Evolutionary conservation across 2,113 vertebrate genomes (phyloP), one percentile per base, ranked within the genome.

Genomic region (Lophochroa leadbeateri): DNA sequence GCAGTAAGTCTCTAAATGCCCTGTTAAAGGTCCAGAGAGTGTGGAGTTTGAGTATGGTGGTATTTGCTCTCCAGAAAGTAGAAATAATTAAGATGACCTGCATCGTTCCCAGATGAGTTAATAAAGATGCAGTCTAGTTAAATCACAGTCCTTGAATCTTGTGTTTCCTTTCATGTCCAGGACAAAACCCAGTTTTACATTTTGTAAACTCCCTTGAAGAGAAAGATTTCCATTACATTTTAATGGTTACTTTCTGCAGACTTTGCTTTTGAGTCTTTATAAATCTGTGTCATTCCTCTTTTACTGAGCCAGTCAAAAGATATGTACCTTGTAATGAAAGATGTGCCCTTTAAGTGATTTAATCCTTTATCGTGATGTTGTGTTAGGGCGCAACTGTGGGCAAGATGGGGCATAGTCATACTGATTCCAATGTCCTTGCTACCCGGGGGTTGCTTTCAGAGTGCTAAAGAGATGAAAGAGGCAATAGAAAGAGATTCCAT

Each of bases 401-500:
- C 77, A 93, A 92, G 87, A 86, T 53, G 80, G 71, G 95, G 63
- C 77, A 76, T 3, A 78, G 82, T 19, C 44, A 39, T n/a, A 41
- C 82, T 39, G 81, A 96, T 81, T 96, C 86, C 71, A 80, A 49
- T 53, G 79, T 69, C 83, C 85, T 64, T 65, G 80, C 70, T 83
- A 47, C 77, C 82, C 68, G 82, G 85, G 83, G 67, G 68, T 52
- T 95, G 58, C 60, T 91, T 94, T 91, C 11, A 18, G 74, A 96
- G 69, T 43, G 82, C 43, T 24, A 76, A 92, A 80, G 87, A 94
- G 76, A 95, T 94, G 60, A 96, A 96, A 97, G 86, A 94, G 46
- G 53, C 82, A 96, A 96, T 95, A 84, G 91, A 91, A 93, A 96
- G 78, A 84, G 83, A 92, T 96, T 90, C 63, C 19, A 63, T 90